A percentile compares a stretch with the other conserved stretches of the same genome.
Evolutionary conservation across 1,140 invertebrate genomes (phyloP).

Genomic region (Bombyx mandarina): DNA sequence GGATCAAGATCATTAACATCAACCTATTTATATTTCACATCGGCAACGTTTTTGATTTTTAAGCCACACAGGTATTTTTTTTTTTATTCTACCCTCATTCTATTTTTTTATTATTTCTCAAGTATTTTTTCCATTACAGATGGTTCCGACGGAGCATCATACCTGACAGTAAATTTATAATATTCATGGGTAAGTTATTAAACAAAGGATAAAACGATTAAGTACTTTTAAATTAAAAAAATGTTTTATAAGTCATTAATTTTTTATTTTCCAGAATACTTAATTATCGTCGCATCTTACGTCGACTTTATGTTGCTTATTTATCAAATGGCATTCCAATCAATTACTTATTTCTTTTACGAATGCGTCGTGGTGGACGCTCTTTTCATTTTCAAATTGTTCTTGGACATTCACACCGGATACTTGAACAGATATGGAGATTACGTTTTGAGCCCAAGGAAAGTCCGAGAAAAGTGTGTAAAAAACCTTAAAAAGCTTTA

Average conservation of each 20-base stretch:
- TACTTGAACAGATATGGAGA: constrained; percentile 64
- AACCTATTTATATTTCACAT: constrained; percentile 33
- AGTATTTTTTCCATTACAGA: constrained; percentile 23
- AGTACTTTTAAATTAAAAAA: background rate
- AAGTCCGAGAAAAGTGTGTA: constrained; percentile 56
- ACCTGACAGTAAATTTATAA: constrained; percentile 45
- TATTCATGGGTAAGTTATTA: constrained; percentile 37
- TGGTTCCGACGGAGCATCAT: constrained; percentile 55
- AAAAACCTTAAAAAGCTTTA: too few species aligned
- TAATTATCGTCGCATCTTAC: constrained; percentile 41
- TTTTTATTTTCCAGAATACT: constrained; percentile 41
- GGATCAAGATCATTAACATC: constrained; percentile 50
- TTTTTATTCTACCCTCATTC: background rate
- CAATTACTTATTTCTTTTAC: constrained; percentile 40
- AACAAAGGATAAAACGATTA: background rate
- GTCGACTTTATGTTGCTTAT: constrained; percentile 51
- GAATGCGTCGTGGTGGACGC: constrained; percentile 41
- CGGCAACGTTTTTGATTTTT: constrained; percentile 35
- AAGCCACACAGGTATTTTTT: constrained; percentile 46
- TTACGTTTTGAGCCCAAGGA: constrained; percentile 48
- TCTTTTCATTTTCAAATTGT: constrained; percentile 48
- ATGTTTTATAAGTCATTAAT: background rate
- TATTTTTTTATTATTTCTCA: background rate
- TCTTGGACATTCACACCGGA: constrained; percentile 50
- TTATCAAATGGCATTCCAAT: constrained; percentile 58